Base-by-base conservation (phyloP, 2,888 invertebrate species). In the Rhyacophila evoluta region DNA sequence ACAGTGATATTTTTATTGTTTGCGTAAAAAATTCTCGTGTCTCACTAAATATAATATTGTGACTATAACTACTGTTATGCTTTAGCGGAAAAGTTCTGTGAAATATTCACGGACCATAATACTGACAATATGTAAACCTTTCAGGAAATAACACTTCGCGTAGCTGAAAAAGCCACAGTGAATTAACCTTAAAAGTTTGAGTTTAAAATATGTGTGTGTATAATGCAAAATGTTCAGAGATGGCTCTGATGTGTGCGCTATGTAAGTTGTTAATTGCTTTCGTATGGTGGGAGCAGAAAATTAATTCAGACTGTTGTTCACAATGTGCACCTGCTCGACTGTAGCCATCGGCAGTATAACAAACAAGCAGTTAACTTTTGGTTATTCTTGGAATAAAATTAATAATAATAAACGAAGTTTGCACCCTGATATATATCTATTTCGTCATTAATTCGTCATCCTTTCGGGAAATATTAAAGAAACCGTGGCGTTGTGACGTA, bases 181-280 rank as follows among this genome's bases (percentile, higher is more conserved):
- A 75, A 75, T 75, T 75, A 75, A 75, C 71, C 75, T 75, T 70
- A 70, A 75, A 75, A 75, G 75, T 71, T 70, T 29, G 25, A 75
- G 69, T 75, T 75, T 41, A 29, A 75, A 70, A 70, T 33, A 29
- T 39, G 75, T n/a, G 29, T 75, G 39, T 71, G 70, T 69, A 70
- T 75, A 39, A 33, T 29, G 70, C 19, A 29, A 41, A 75, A 70
- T 39, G 75, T 38, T 39, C 68, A 39, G 29, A 75, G 68, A 55
- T 55, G 55, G 55, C 55, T 15, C 55, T 55, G 74, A 78, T 69
- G 68, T 80, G 73, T 80, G 73, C 19, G 55, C 73, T 77, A 69
- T 77, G 77, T 75, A 71, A 75, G 75, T 75, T 75, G 80, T 80
- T 80, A 78, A 80, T 80, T 80, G 80, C 80, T 78, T 78, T 78